Conservation (phyloP, 1,140 invertebrate species). For the Drosophila azteca region DNA sequence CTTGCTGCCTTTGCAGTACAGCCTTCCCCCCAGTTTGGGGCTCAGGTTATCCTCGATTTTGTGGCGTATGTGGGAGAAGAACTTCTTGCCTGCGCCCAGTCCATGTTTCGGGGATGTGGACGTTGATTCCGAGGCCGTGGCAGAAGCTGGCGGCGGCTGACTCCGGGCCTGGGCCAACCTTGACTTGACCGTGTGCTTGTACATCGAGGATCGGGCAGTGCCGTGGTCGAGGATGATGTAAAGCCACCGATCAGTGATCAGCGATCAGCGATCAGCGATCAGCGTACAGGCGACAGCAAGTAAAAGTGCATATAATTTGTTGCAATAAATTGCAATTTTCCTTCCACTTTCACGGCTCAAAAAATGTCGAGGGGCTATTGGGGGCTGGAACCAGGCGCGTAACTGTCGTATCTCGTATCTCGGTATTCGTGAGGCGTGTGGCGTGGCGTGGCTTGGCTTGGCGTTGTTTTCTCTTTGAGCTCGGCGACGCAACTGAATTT, state of each 20-base stretch:
- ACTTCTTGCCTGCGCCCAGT: slow-evolving; percentile 70
- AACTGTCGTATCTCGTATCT: slow-evolving; percentile 18
- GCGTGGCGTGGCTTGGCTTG: slow-evolving; percentile 27
- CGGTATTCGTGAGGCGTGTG: slow-evolving; percentile 52
- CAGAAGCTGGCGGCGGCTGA: slow-evolving; percentile 36
- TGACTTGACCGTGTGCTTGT: slow-evolving; percentile 74
- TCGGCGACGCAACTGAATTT: slow-evolving; percentile 76
- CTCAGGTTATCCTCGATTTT: slow-evolving; percentile 82
- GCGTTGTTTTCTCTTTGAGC: slow-evolving; percentile 76
- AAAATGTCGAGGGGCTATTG: slow-evolving; percentile 34
- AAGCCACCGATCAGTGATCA: slow-evolving; percentile 32
- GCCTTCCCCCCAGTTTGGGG: slow-evolving; percentile 70
- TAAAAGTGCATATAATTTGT: slow-evolving; percentile 73
- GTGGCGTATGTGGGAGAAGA: slow-evolving; percentile 77
- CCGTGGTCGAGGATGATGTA: slow-evolving; percentile 20
- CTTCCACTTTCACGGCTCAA: slow-evolving; percentile 71
- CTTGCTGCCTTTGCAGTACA: slow-evolving; percentile 74
- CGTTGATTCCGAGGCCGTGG: not conserved
- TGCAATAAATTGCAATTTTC: slow-evolving; percentile 63
- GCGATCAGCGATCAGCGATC: slow-evolving; percentile 1
- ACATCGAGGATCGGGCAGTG: slow-evolving; percentile 46
- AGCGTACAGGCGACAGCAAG: slow-evolving; percentile 32
- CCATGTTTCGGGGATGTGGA: slow-evolving; percentile 27
- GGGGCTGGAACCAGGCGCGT: slow-evolving; percentile 12
- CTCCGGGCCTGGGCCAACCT: slow-evolving; percentile 65